These are phyloP conservation scores for Siniperca chuatsi DNA, from an alignment of 2,113 vertebrate genomes.

Conservation along the genomic window DNA sequence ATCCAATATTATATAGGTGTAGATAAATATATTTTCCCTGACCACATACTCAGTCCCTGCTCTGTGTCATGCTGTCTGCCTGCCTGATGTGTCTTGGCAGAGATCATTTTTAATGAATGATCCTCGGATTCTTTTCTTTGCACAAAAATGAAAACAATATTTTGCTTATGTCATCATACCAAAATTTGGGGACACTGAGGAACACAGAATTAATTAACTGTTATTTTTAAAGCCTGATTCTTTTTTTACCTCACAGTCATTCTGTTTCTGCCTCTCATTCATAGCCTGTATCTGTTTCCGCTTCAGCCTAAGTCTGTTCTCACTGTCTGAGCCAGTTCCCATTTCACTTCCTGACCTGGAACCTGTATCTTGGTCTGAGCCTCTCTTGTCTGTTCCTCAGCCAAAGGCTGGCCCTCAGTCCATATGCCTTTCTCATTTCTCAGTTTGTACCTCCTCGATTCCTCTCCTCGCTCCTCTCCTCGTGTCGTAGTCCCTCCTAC, in stretches of 20 bases:
- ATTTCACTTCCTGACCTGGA: slow-evolving; percentile 17
- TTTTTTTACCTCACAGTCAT: background rate
- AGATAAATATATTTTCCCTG: background rate
- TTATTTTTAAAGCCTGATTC: background rate
- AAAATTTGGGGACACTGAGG: background rate
- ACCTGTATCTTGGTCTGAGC: background rate
- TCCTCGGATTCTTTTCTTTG: background rate
- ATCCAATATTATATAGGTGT: background rate
- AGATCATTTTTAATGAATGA: background rate
- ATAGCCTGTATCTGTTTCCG: background rate
- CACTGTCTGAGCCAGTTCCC: slow-evolving; percentile 1
- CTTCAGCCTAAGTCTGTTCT: background rate
- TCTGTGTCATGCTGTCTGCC: background rate
- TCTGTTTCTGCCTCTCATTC: background rate
- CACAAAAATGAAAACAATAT: background rate
- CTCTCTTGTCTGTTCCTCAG: background rate
- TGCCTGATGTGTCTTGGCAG: background rate
- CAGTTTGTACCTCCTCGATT: no score
- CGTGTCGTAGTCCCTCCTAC: no score
- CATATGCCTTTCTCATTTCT: background rate
- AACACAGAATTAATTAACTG: background rate
- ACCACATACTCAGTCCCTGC: background rate
- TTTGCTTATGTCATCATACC: background rate
- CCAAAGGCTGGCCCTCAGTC: slow-evolving; percentile 18
- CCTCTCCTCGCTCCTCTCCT: no score